Conservation (phyloP, 2,113 vertebrate species). For the Pungitius pungitius region DNA sequence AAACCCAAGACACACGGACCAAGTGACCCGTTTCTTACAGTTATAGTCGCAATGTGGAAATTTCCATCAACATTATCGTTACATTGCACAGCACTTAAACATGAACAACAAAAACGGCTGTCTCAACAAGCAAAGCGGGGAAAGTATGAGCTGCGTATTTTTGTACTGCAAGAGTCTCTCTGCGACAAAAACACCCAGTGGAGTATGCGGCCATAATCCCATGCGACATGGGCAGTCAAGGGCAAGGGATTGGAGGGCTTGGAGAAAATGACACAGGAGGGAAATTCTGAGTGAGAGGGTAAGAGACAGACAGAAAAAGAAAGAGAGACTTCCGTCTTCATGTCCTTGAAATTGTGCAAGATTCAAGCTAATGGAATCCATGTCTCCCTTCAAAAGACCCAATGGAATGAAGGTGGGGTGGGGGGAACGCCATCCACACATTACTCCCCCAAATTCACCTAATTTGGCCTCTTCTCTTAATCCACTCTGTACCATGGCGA, state of each 20-base stretch:
- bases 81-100: constrained; percentile 26
- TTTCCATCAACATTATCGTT: constrained; percentile 17
- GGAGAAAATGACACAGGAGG: constrained; percentile 65
- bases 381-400: constrained; percentile 34
- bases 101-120: constrained; percentile 48
- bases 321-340: constrained; percentile 23
- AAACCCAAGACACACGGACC: constrained; percentile 8
- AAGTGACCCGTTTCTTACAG: constrained; percentile 6
- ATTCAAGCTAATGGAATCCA: constrained; percentile 42
- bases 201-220: constrained; percentile 71
- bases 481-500: constrained; percentile 26
- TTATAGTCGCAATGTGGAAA: constrained; percentile 30
- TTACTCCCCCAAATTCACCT: constrained; percentile 21
- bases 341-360: constrained; percentile 20
- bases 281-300: constrained; percentile 37
- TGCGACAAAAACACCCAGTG: constrained; percentile 66
- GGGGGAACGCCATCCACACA: background rate
- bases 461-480: constrained; percentile 25
- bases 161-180: constrained; percentile 55
- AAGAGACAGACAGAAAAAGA: constrained; percentile 31
- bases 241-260: constrained; percentile 70
- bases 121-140: constrained; percentile 36
- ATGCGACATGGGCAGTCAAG: constrained; percentile 75
- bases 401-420: constrained; percentile 22
- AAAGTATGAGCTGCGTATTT: constrained; percentile 43